A percentile compares a stretch with the other conserved stretches of the same genome.
Evolutionary conservation across 2,797 vertebrate genomes (phyloP).

Genomic region (Coendou prehensilis): DNA sequence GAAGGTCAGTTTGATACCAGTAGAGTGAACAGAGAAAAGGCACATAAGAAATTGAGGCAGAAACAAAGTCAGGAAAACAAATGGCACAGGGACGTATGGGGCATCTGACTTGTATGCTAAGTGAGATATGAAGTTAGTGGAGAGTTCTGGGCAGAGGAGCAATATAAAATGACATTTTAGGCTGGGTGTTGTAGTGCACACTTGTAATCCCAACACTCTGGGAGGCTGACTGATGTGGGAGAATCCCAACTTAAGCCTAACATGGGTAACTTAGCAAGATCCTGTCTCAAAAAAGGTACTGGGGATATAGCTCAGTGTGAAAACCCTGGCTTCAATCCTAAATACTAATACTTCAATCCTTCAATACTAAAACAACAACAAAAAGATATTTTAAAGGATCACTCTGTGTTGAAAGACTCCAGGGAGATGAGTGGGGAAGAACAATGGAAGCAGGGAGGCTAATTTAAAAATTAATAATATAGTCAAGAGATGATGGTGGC

Average conservation of each 20-base stretch:
- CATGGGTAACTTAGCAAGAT: not conserved
- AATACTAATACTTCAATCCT: no score
- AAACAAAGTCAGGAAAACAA: not conserved
- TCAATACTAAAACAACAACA: not conserved
- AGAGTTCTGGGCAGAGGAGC: not conserved
- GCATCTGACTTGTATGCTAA: not conserved
- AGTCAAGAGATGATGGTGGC: not conserved
- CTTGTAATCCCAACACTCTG: not conserved
- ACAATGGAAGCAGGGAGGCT: conserved; percentile 6
- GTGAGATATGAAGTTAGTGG: not conserved
- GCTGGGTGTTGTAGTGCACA: not conserved
- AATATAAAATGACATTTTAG: not conserved
- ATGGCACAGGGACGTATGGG: not conserved
- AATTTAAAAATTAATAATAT: not conserved
- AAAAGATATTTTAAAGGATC: not conserved
- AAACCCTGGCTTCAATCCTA: not conserved
- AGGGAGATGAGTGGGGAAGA: not conserved
- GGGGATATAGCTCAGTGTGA: not conserved
- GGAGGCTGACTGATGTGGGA: not conserved
- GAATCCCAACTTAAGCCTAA: not conserved
- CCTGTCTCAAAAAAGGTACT: not conserved
- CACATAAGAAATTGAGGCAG: not conserved
- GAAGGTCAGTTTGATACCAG: not conserved
- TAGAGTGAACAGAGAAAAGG: not conserved
- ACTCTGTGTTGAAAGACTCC: conserved; percentile 9